Conservation (phyloP, 2,113 vertebrate genomes). For the Irena cyanogastra region DNA sequence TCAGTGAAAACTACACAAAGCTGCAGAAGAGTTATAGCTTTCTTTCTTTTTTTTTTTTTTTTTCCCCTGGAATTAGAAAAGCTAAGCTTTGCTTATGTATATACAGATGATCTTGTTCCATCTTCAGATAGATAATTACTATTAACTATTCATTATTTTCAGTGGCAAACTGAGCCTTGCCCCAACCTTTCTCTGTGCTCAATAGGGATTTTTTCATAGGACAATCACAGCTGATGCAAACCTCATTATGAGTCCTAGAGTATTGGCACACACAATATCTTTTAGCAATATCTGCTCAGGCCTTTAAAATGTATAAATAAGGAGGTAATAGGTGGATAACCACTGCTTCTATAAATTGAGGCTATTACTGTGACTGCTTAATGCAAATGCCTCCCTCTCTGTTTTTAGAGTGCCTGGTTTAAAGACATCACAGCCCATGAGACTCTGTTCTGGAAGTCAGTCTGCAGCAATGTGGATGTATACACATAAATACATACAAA, state of each 20-base stretch:
- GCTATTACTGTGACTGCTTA: not conserved
- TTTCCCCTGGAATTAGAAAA: not conserved
- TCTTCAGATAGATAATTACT: not conserved
- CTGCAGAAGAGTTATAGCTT: not conserved
- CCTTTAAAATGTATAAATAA: not conserved
- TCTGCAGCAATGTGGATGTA: not conserved
- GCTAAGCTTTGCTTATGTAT: not conserved
- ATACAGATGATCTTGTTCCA: not conserved
- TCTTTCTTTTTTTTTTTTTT: fast-evolving
- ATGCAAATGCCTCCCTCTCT: not conserved
- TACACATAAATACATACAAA: not conserved
- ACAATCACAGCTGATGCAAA: not conserved
- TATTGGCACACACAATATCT: not conserved
- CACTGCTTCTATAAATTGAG: not conserved
- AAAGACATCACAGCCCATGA: not conserved
- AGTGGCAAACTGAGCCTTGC: not conserved
- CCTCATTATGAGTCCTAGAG: not conserved
- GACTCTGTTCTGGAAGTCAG: not conserved
- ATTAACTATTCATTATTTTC: not conserved
- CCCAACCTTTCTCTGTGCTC: not conserved
- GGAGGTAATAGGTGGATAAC: not conserved
- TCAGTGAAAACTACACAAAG: not conserved
- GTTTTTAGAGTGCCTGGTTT: not conserved
- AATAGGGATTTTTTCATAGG: not conserved
- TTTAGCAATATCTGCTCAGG: not conserved